phyloP scores from a whole-genome alignment of 35 echinoderm and acorn worm genomes.

The Acanthaster planci region DNA sequence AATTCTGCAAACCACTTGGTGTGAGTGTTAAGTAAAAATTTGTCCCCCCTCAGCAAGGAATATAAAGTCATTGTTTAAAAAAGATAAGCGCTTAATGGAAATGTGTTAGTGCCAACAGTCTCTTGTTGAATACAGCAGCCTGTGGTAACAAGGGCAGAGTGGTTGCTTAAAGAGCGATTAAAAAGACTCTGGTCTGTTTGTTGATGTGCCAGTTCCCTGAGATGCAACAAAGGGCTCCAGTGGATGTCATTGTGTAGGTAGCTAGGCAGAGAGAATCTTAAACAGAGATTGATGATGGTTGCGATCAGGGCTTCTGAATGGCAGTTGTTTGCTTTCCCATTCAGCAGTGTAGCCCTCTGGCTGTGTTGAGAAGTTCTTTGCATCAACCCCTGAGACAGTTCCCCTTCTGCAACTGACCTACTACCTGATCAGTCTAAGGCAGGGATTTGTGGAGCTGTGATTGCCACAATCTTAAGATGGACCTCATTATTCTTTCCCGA shows the following conservation, averaged over 20 bases:
- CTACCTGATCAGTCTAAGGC: constrained; percentile 1
- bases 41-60: background rate
- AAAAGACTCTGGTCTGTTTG: background rate
- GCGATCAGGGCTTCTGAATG: background rate
- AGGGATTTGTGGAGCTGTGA: background rate
- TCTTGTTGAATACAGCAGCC: background rate
- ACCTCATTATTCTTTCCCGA: background rate
- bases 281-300: too few relatives aligned
- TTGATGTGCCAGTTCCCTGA: constrained; percentile 6
- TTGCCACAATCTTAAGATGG: background rate
- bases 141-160: background rate
- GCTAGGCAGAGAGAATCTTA: background rate
- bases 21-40: too few relatives aligned
- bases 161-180: background rate
- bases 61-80: background rate
- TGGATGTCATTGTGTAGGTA: background rate
- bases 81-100: background rate
- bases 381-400: background rate
- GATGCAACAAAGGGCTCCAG: background rate
- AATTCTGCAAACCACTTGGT: too few relatives aligned
- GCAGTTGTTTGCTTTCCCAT: constrained; percentile 1
- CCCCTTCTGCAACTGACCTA: background rate
- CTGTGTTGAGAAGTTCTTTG: background rate
- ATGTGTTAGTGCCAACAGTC: background rate
- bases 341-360: background rate